Conservation (phyloP, 30 jellyfish, hydroid and myxozoan species). For the Chrysaora quinquecirrha region DNA sequence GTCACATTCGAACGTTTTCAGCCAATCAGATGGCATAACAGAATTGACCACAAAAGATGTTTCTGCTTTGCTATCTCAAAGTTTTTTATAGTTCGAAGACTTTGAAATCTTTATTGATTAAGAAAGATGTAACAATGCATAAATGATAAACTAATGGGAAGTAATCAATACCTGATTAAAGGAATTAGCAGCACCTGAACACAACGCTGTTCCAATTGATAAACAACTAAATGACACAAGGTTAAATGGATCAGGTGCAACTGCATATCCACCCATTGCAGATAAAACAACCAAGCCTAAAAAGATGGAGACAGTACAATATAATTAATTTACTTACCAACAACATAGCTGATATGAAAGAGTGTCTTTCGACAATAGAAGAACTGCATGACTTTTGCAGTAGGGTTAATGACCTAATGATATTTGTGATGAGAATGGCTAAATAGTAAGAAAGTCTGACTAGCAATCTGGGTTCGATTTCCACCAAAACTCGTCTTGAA, state of each 20-base stretch:
- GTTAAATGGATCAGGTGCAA: constrained; percentile 90
- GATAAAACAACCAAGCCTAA: constrained; percentile 96
- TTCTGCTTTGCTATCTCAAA: too few species aligned
- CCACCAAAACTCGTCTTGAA: too few species aligned
- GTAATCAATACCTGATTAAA: constrained; percentile 96
- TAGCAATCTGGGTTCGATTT: background rate
- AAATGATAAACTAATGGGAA: too few species aligned
- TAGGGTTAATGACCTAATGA: background rate
- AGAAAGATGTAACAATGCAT: background rate
- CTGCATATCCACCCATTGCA: constrained; percentile 97
- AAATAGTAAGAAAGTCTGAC: background rate
- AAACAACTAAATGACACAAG: constrained; percentile 50
- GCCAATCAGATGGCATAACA: too few species aligned
- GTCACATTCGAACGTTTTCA: too few species aligned
- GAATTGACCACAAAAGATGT: too few species aligned
- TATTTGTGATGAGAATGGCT: background rate
- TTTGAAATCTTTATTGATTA: too few species aligned
- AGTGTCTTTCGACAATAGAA: background rate
- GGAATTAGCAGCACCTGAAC: constrained; percentile 98
- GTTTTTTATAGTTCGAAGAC: too few species aligned
- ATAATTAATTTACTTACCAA: too few species aligned
- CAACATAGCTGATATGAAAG: too few species aligned
- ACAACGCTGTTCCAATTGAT: constrained; percentile 83
- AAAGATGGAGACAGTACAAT: too few species aligned
- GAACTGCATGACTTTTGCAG: background rate